Evolutionary conservation across 2,797 vertebrate species (phyloP).

Genomic region (Sitta carolinensis): DNA sequence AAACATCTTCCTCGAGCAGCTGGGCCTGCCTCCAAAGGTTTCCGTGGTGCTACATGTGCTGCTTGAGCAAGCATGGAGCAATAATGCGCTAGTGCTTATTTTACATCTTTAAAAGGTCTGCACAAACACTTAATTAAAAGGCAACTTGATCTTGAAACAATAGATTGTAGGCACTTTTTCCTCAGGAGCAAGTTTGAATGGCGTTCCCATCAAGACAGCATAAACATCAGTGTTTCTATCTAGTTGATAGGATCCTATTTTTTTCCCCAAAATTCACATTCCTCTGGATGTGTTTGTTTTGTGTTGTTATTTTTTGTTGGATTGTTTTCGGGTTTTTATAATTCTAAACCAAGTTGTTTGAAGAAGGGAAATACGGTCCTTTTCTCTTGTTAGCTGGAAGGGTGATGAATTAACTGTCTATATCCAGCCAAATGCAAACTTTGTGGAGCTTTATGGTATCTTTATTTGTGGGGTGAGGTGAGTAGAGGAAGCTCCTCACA

Average conservation of each 20-base stretch:
- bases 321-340: too few relatives aligned
- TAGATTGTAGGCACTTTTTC: constrained; percentile 13
- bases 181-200: background rate
- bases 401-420: background rate
- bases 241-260: background rate
- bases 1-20: background rate
- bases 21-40: background rate
- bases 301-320: background rate
- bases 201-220: too few relatives aligned
- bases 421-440: background rate
- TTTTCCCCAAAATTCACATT: background rate
- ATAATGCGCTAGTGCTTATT: background rate
- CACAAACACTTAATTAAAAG: constrained; percentile 24
- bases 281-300: background rate
- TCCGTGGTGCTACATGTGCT: background rate
- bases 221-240: background rate
- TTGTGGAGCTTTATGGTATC: background rate
- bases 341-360: background rate
- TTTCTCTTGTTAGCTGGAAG: background rate
- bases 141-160: constrained; percentile 57
- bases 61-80: constrained; percentile 27
- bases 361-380: background rate
- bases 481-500: background rate
- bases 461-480: background rate
- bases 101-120: background rate